phyloP scores from a whole-genome alignment of 1,140 invertebrate species.

The Eriocheir sinensis region DNA sequence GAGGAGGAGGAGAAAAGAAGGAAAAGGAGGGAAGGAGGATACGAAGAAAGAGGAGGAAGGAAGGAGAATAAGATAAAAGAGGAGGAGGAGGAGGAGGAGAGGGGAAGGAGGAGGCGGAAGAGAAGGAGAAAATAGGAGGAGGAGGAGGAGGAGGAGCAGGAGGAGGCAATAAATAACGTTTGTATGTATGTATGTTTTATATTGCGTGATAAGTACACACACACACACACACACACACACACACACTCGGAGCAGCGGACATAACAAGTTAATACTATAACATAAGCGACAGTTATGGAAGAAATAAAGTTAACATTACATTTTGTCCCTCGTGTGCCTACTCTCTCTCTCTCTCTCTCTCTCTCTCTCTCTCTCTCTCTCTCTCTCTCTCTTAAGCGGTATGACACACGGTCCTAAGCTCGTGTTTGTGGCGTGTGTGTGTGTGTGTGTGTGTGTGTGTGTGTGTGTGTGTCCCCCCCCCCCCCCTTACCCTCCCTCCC shows the following conservation, averaged over 20 bases:
- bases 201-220: background rate
- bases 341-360: background rate
- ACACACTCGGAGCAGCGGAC: constrained; percentile 6
- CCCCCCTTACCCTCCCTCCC: background rate
- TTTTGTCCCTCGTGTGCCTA: background rate
- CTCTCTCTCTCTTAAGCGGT: background rate
- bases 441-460: background rate
- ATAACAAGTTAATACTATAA: constrained; percentile 27
- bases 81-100: no score
- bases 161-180: background rate
- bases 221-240: constrained; percentile 25
- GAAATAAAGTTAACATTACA: background rate
- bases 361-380: background rate
- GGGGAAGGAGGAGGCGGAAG: no score
- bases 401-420: background rate
- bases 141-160: background rate
- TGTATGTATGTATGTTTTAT: background rate
- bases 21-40: no score
- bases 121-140: background rate
- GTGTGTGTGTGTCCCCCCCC: background rate
- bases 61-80: no score
- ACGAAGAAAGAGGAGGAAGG: no score
- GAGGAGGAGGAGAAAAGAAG: background rate
- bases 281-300: background rate
- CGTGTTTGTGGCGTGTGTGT: background rate